phyloP scores from a whole-genome alignment of 1,140 invertebrate genomes.

The Drosophila micromelanica region DNA sequence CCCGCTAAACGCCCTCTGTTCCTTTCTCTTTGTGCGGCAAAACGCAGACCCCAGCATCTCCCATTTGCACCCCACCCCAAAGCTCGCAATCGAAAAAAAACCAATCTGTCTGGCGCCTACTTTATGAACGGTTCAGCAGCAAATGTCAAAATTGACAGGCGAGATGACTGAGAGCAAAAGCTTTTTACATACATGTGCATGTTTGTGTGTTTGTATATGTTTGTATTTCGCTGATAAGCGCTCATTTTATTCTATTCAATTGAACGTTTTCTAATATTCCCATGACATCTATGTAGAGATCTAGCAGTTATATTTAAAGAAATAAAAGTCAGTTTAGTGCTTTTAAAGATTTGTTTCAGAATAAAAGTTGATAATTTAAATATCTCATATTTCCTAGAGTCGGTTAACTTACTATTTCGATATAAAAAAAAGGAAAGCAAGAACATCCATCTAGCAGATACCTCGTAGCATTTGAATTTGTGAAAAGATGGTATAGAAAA shows the following conservation, averaged over 20 bases:
- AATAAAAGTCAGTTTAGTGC: not conserved
- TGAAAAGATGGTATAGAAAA: too few relatives aligned
- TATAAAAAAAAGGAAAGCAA: too few relatives aligned
- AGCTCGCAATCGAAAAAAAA: slow-evolving; percentile 13
- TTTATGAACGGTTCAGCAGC: slow-evolving; percentile 77
- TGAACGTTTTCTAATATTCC: not conserved
- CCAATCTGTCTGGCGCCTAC: slow-evolving; percentile 76
- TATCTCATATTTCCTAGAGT: too few relatives aligned
- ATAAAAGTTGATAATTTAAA: too few relatives aligned
- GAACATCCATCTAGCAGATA: too few relatives aligned
- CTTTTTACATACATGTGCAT: not conserved
- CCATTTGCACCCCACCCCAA: not conserved
- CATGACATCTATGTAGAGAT: slow-evolving; percentile 17
- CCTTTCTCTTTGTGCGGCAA: slow-evolving; percentile 2
- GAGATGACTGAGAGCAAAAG: slow-evolving; percentile 26
- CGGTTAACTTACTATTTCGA: too few relatives aligned
- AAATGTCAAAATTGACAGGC: slow-evolving; percentile 77
- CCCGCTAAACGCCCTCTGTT: not conserved
- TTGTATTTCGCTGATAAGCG: slow-evolving; percentile 28
- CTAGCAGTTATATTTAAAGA: not conserved
- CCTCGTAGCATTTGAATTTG: too few relatives aligned
- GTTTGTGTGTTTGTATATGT: not conserved
- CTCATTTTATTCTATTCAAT: slow-evolving; percentile 17
- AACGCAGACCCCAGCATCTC: slow-evolving; percentile 4
- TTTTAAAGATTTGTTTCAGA: too few relatives aligned